These are phyloP conservation scores for Ivindomyrus marchei DNA, from an alignment of 2,113 vertebrate species.

Conservation along the genomic window DNA sequence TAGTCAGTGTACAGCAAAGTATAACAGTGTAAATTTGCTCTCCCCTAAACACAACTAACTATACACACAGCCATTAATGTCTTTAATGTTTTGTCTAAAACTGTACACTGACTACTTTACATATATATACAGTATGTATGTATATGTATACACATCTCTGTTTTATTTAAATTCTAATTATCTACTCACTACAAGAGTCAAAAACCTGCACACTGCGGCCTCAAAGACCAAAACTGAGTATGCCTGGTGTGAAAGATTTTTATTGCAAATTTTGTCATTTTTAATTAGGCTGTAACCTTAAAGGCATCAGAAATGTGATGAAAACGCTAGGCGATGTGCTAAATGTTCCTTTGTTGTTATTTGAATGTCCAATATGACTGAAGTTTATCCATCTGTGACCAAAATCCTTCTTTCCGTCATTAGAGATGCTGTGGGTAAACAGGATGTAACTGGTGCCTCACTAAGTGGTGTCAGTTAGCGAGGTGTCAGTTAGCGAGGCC, in stretches of 20 bases:
- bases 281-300: background rate
- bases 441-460: background rate
- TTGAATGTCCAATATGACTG: background rate
- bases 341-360: background rate
- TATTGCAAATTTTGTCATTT: background rate
- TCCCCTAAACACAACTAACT: too few relatives aligned
- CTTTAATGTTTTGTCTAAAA: too few relatives aligned
- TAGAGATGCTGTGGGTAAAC: background rate
- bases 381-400: background rate
- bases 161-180: background rate
- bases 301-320: background rate
- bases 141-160: background rate
- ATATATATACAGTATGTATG: background rate
- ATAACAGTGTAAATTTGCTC: too few relatives aligned
- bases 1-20: too few relatives aligned
- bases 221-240: background rate
- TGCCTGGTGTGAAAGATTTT: background rate
- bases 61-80: too few relatives aligned
- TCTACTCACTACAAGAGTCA: background rate
- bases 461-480: background rate
- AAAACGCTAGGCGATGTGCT: background rate
- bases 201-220: background rate
- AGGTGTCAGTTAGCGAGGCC: background rate
- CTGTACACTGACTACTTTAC: background rate
- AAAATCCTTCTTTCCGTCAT: background rate